phyloP scores from a whole-genome alignment of 2,888 invertebrate species.

The Eilema sororculum region DNA sequence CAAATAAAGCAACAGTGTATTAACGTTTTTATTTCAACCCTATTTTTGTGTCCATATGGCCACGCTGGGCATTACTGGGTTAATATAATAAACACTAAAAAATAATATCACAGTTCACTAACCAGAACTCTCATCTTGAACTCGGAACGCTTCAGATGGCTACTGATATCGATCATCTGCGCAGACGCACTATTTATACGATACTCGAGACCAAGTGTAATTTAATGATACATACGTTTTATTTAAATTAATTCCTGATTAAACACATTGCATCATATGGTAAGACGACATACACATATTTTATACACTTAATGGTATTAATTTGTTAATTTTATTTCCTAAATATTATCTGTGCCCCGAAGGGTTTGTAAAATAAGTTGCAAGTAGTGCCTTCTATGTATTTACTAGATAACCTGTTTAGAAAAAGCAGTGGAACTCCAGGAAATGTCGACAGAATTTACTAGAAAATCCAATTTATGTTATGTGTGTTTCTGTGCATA shows the following conservation, averaged over 20 bases:
- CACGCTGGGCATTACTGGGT: too few species aligned
- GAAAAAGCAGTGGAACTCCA: too few species aligned
- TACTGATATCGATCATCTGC: constrained; percentile 73
- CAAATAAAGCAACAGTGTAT: too few species aligned
- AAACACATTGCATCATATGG: constrained; percentile 9
- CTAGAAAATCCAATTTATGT: too few species aligned
- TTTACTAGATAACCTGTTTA: too few species aligned
- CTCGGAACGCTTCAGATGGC: constrained; percentile 67
- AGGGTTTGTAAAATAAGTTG: not conserved
- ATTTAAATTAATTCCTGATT: constrained; percentile 16
- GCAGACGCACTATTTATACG: constrained; percentile 73
- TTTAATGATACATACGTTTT: constrained; percentile 5
- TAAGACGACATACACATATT: not conserved
- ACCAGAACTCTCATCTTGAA: constrained; percentile 83
- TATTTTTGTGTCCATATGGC: too few species aligned
- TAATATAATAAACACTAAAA: not conserved
- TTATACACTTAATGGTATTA: not conserved
- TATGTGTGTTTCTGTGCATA: too few species aligned
- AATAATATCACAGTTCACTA: constrained; percentile 11
- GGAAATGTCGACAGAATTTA: too few species aligned
- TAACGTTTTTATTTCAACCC: too few species aligned
- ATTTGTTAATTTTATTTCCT: constrained; percentile 10
- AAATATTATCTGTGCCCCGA: constrained; percentile 5
- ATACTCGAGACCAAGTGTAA: constrained; percentile 3
- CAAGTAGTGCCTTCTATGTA: not conserved